Evolutionary conservation across 2,888 invertebrate genomes (phyloP), one percentile per base, ranked within the genome.

Genomic region (Ommatoiulus sabulosus): DNA sequence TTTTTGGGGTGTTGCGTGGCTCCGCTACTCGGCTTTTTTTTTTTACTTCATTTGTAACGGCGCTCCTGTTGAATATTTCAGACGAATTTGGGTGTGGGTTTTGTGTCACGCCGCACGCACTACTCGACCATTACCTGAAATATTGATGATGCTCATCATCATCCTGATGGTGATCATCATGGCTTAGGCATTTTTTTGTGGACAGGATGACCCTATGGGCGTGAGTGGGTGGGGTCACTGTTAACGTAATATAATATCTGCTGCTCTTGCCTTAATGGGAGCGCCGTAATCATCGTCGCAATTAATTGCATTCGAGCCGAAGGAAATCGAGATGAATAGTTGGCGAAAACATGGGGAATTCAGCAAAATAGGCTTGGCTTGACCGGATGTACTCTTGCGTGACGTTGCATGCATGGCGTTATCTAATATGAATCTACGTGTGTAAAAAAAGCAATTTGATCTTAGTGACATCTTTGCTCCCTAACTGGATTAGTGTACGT

Each of bases 41-140:
- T 52, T 15, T 52, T 10, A 52, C 17, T 52, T 52, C 10, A 17
- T 52, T 17, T 52, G 5, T n/a, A 3, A 6, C 15, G 52, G 52
- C 52, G 63, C 10, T n/a, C n/a, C n/a, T n/a, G n/a, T 63, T 72
- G 72, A 72, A 72, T 72, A 72, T 72, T 72, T 72, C 72, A 72
- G 72, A 0, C 10, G 72, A 24, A 72, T 72, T 72, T 72, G 72
- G 72, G 72, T 20, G 72, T 72, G 72, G 20, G 24, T 72, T n/a
- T 2, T 8, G 7, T 24, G 72, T 72, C 72, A 72, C 72, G 72
- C 72, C 24, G 20, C 52, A 20, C 72, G 72, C 20, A 20, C 72
- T 5, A n/a, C 15, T 46, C 12, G 52, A 12, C 52, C 52, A 52
- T 52, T 15, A 15, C 52, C 12, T 72, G 20, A 72, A 72, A 72